Conservation (phyloP, 1,140 invertebrate genomes). For the Lutraria rhynchaena region DNA sequence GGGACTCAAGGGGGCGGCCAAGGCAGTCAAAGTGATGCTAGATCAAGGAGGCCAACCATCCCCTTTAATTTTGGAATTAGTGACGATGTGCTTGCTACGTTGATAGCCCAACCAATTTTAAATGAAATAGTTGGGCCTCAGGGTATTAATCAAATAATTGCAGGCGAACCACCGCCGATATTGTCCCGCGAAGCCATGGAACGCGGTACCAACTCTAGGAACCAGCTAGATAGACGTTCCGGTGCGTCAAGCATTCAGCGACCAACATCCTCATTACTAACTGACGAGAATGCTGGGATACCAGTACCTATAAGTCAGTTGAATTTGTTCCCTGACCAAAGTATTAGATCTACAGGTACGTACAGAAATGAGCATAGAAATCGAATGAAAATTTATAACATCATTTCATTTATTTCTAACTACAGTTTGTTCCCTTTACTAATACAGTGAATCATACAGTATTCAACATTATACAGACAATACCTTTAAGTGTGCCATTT, state of each 20-base stretch:
- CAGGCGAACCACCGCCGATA: constrained; percentile 39
- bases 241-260: no score
- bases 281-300: constrained; percentile 20
- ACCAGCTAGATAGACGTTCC: background rate
- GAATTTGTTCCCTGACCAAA: background rate
- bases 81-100: constrained; percentile 34
- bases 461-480: no score
- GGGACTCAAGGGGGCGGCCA: no score
- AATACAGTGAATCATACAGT: no score
- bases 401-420: no score
- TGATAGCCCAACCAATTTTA: constrained; percentile 41
- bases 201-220: background rate
- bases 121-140: constrained; percentile 44
- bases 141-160: constrained; percentile 45
- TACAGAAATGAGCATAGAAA: no score
- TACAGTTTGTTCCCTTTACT: no score
- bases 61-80: constrained; percentile 31
- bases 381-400: no score
- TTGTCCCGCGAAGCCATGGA: background rate
- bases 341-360: no score
- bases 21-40: no score
- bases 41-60: background rate
- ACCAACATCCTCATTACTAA: no score
- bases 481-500: no score
- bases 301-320: constrained; percentile 23